Evolutionary conservation across 92 coral and sea anemone species (phyloP), one percentile per base, ranked within the genome.

Genomic region (Siderastrea radians): DNA sequence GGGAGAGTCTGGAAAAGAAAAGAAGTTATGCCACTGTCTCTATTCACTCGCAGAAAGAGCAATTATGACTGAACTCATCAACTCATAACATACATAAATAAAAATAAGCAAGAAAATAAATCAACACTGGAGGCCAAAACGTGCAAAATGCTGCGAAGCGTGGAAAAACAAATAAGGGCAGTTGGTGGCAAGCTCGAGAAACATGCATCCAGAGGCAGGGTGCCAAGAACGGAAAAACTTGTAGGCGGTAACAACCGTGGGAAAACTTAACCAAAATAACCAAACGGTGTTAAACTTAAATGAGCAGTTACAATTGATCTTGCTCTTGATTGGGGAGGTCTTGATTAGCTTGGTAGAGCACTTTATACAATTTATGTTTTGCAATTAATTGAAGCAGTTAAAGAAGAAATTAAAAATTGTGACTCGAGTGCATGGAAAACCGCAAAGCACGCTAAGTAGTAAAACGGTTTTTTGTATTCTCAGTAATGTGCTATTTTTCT

Each of bases 1-100:
- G 38, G 38, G 38, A 26, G 38, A 26, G 38, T 26, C 38, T 26
- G 95, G 66, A 61, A 61, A 61, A 53, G 57, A 53, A 26, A 26
- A 26, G 38, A 26, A 26, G 38, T 26, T 26, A 26, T 26, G 61
- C 12, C 61, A 55, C 61, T 55, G 91, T 91, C 72, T 87, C 94
- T 46, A 89, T 81, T 55, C 88, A 91, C 44, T 74, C 86, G n/a
- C 38, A 26, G 38, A 26, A 26, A 26, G 38, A 26, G 38, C 38
- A 26, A 26, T 26, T 26, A 26, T 26, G 38, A 26, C 38, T 26
- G 38, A 26, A 26, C 38, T 26, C 38, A 61, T 9, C 26, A 1
- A 19, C 66, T 61, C 5, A 5, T 61, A 14, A 0, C 6, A 16
- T 61, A 61, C 16, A 14, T 2, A 13, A 0, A 13, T 5, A 4